Percentiles rank a stretch among this genome's conserved stretches.
phyloP scores from a whole-genome alignment of 2,797 vertebrate genomes.

The Hydrocynus forskahlii region DNA sequence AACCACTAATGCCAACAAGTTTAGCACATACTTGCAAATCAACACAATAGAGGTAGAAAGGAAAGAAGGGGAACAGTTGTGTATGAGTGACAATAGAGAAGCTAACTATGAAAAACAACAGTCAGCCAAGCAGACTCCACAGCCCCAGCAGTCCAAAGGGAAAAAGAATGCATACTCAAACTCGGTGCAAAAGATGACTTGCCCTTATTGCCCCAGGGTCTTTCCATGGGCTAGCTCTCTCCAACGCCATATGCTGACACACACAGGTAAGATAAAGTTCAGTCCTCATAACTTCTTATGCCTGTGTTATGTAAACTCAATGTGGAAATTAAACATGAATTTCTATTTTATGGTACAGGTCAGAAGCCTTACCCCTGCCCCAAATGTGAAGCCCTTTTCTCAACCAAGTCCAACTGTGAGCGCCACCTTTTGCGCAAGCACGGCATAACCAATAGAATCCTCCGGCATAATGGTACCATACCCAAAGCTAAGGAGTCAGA shows the following conservation, averaged over 20 bases:
- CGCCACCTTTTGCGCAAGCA: conserved; percentile 90
- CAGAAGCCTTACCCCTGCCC: conserved; percentile 89
- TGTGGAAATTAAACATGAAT: conserved; percentile 9
- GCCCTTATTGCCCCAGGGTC: conserved; percentile 90
- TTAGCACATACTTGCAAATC: conserved; percentile 90
- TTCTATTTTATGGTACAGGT: conserved; percentile 67
- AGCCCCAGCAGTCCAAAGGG: conserved; percentile 79
- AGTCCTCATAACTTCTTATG: conserved; percentile 33
- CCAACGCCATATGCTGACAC: conserved; percentile 94
- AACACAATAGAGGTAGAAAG: conserved; percentile 74
- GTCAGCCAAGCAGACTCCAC: conserved; percentile 46
- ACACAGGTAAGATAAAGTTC: conserved; percentile 82
- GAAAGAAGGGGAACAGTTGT: conserved; percentile 74
- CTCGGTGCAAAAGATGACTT: conserved; percentile 91
- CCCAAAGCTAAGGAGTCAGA: conserved; percentile 76
- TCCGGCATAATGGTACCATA: conserved; percentile 81
- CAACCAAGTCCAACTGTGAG: conserved; percentile 90
- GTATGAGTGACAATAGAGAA: conserved; percentile 76
- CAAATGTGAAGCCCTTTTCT: conserved; percentile 86
- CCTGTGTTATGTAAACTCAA: neutral
- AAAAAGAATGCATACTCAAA: conserved; percentile 92
- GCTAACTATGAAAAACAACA: conserved; percentile 74
- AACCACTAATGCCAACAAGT: conserved; percentile 93
- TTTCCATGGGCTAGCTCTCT: conserved; percentile 96
- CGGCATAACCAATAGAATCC: conserved; percentile 80